These are phyloP conservation scores for Perccottus glenii DNA, from an alignment of 2,113 vertebrate species.

Conservation along the genomic window DNA sequence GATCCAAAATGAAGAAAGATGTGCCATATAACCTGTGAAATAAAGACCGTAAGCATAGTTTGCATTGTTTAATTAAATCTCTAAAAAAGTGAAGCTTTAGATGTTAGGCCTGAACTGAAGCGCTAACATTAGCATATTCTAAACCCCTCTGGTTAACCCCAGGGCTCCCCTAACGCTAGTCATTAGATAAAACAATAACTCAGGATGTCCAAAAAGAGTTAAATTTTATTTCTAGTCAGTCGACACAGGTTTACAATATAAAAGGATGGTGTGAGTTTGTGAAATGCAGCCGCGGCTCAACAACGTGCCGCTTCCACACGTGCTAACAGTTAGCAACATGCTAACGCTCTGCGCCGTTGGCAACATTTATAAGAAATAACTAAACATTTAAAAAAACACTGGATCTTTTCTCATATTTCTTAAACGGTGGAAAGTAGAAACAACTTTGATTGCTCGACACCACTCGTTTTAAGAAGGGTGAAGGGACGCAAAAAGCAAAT, in stretches of 20 bases:
- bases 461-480: accelerated
- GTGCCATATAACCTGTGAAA: background rate
- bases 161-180: accelerated
- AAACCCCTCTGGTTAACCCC: background rate
- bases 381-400: accelerated
- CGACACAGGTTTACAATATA: accelerated
- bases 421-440: accelerated
- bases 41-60: too few species aligned
- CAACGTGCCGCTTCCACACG: slow-evolving; percentile 63
- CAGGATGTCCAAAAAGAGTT: too few species aligned
- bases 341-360: slow-evolving; percentile 43
- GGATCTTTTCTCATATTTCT: accelerated
- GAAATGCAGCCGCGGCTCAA: background rate
- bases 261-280: accelerated
- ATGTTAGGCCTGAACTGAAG: slow-evolving; percentile 41
- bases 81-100: too few species aligned
- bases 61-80: too few species aligned
- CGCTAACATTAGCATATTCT: slow-evolving; percentile 9
- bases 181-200: background rate
- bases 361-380: slow-evolving; percentile 25
- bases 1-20: background rate
- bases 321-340: slow-evolving; percentile 55
- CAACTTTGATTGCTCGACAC: accelerated
- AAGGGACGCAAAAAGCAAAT: background rate
- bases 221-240: background rate